Evolutionary conservation across 2,888 invertebrate genomes (phyloP).

Genomic region (Microctonus hyperodae): DNA sequence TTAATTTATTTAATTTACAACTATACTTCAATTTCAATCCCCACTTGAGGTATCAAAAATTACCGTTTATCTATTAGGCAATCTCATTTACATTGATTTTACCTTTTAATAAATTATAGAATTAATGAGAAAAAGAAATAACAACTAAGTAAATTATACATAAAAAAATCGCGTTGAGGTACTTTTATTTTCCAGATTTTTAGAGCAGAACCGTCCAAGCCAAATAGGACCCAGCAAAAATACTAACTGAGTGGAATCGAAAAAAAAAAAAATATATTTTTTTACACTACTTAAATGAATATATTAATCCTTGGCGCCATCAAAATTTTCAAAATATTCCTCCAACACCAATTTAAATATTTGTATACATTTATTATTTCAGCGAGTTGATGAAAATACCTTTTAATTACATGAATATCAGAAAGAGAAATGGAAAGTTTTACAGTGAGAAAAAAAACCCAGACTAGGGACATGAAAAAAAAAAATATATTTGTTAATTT

Average conservation of each 20-base stretch:
- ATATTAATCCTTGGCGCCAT: neutral
- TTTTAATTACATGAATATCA: neutral
- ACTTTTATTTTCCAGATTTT: conserved; percentile 19
- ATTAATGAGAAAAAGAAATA: neutral
- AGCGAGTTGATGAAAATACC: neutral
- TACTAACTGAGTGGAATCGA: neutral
- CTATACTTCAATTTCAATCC: neutral
- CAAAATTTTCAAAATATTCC: neutral
- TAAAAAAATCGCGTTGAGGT: neutral
- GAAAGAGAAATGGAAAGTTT: conserved; percentile 14
- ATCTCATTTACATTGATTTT: neutral
- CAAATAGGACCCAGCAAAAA: conserved; percentile 12
- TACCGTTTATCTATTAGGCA: neutral
- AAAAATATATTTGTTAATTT: conserved; percentile 6
- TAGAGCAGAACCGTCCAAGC: conserved; percentile 6
- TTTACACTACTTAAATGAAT: neutral
- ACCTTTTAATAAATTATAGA: neutral
- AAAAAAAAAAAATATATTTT: neutral
- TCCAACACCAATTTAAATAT: neutral
- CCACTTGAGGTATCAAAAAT: neutral
- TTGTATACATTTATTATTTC: conserved; percentile 11
- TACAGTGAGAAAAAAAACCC: neutral
- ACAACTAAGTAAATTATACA: neutral
- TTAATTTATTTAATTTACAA: conserved; percentile 1
- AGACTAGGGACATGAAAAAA: neutral